These are phyloP conservation scores for Astyanax mexicanus DNA, from an alignment of 2,797 vertebrate species.

Conservation along the genomic window DNA sequence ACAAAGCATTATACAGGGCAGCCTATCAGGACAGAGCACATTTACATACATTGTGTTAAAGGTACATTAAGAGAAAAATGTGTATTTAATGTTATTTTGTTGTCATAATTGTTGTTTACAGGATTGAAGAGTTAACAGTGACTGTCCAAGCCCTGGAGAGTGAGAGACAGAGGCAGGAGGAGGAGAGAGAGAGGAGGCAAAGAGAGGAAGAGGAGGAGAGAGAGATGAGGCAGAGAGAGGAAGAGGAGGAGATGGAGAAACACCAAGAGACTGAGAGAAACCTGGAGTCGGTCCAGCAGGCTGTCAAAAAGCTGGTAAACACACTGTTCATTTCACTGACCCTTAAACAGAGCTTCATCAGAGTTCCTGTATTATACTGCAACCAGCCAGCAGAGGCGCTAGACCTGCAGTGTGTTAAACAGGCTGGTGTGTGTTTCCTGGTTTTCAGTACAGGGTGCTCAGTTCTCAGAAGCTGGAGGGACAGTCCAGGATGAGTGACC, in stretches of 20 bases:
- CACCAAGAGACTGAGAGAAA: constrained; percentile 70
- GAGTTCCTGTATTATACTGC: no score
- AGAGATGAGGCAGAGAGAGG: constrained; percentile 72
- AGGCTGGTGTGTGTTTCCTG: neutral
- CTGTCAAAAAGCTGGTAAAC: constrained; percentile 71
- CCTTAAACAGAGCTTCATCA: no score
- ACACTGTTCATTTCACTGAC: constrained; percentile 23
- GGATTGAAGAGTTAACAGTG: constrained; percentile 79
- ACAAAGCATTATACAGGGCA: no score
- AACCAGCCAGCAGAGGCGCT: no score
- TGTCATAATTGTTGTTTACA: constrained; percentile 63
- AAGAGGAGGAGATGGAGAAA: constrained; percentile 77
- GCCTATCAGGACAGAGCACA: no score
- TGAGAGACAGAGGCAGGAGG: constrained; percentile 75
- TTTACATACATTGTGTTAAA: no score
- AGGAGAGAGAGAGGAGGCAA: constrained; percentile 57
- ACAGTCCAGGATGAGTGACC: neutral
- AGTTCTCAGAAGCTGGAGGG: constrained; percentile 39
- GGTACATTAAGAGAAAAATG: no score
- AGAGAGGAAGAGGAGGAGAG: constrained; percentile 57
- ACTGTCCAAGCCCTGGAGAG: constrained; percentile 75
- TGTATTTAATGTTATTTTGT: neutral
- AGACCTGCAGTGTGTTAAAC: no score
- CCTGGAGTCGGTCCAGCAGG: constrained; percentile 66
- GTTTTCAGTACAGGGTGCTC: constrained; percentile 69